Evolutionary conservation across 2,888 invertebrate species (phyloP).

Genomic region (Drosophila suboccidentalis): DNA sequence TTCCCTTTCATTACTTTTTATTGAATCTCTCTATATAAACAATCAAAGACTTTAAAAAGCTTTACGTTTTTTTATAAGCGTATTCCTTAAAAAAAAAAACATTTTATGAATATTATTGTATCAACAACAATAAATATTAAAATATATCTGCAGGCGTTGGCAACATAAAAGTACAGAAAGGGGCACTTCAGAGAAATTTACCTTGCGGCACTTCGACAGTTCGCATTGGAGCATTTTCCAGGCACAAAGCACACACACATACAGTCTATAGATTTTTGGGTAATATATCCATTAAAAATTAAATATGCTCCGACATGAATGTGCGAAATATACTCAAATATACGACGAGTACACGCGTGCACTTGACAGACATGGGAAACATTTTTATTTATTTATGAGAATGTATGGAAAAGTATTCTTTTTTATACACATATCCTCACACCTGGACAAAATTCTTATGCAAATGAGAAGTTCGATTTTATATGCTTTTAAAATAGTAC

Average conservation of each 20-base stretch:
- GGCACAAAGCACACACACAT: constrained; percentile 23
- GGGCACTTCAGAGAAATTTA: constrained; percentile 5
- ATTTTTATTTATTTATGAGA: constrained; percentile 25
- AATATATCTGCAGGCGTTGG: background rate
- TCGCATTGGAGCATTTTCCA: background rate
- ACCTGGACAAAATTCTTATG: constrained; percentile 32
- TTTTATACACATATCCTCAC: constrained; percentile 13
- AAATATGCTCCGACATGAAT: constrained; percentile 54
- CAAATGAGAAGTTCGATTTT: constrained; percentile 38
- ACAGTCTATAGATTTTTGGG: constrained; percentile 20
- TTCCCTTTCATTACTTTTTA: constrained; percentile 43
- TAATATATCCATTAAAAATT: constrained; percentile 57
- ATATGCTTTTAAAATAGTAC: constrained; percentile 22
- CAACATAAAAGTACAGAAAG: background rate
- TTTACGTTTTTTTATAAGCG: background rate
- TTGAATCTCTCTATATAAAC: constrained; percentile 42
- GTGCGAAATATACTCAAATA: constrained; percentile 4
- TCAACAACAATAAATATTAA: constrained; percentile 16
- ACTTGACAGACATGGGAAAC: constrained; percentile 8
- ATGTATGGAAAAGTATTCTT: constrained; percentile 28
- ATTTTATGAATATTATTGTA: background rate
- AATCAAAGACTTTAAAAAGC: background rate
- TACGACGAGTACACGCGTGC: constrained; percentile 6
- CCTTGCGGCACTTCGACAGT: constrained; percentile 6
- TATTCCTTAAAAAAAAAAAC: background rate